Evolutionary conservation across 2,888 invertebrate genomes (phyloP), one percentile per base, ranked within the genome.

Genomic region (Temnothorax ravouxi): DNA sequence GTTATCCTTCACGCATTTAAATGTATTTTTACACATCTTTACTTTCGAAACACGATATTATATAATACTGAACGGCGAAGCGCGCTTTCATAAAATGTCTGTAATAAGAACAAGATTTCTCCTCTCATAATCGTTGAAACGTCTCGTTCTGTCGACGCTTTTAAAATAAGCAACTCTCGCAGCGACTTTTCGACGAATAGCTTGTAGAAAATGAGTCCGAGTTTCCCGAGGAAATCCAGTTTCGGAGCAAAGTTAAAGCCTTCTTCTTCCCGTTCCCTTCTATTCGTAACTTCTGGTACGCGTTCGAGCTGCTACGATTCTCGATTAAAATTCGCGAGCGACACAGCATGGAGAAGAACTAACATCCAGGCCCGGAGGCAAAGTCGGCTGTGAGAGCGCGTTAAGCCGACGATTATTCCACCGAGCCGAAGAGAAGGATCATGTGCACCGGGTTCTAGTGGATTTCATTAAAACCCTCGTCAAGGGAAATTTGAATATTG

Each of bases 351-450:
- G 21, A 62, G 50, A 75, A 79, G 64, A 75, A 69, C 75, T 72
- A 83, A 84, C 80, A 50, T 80, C 75, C 84, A 85, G 54, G 59
- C 62, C 50, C 29, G 77, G 62, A 38, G 52, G 76, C 44, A 62
- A 86, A 90, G 87, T 88, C 81, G 25, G 81, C 83, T 83, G 80
- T 84, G 61, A 67, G 41, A 56, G 79, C 71, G 72, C 56, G 83
- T 90, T 88, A 88, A 89, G 83, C 87, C 74, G 61, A 52, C 88
- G 83, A 89, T 89, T 89, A 90, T 88, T 87, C 83, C 85, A 50
- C 74, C 56, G 66, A 69, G 72, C 54, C 29, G 21, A 34, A 34
- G 76, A 74, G 64, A 66, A 75, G 62, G 71, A 66, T 71, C 80
- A 50, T 72, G 15, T 62, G 34, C 66, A 18, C 52, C 52, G 21